A percentile compares a stretch with the other conserved stretches of the same genome.
Evolutionary conservation across 2,113 vertebrate species (phyloP).

Genomic region (Rhinolophus sinicus): DNA sequence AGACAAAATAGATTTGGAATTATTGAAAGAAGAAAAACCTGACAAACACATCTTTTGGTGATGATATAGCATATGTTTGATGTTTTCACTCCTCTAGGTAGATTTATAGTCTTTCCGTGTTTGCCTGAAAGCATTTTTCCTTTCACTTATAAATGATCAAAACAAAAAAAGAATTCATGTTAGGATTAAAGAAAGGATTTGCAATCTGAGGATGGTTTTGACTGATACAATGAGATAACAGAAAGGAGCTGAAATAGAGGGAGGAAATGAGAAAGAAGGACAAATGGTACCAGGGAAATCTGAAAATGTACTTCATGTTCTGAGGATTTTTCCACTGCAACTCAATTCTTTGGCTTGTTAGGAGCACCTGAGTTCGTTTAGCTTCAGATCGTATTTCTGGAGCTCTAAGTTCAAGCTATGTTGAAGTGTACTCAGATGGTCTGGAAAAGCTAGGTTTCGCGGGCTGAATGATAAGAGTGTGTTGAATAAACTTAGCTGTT

Average conservation of each 20-base stretch:
- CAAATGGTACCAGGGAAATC: background rate
- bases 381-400: background rate
- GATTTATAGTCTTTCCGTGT: background rate
- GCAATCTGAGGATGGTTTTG: background rate
- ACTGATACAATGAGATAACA: background rate
- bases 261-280: background rate
- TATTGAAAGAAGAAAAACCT: background rate
- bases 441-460: background rate
- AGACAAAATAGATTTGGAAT: background rate
- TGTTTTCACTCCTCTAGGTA: background rate
- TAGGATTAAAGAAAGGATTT: background rate
- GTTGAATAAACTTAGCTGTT: background rate
- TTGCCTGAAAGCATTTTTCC: constrained; percentile 22
- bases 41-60: background rate
- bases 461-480: background rate
- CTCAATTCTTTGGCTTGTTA: background rate
- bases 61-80: background rate
- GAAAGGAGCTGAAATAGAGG: background rate
- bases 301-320: background rate
- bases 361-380: background rate
- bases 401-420: background rate
- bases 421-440: background rate
- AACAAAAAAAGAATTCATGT: background rate
- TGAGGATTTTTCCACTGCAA: background rate
- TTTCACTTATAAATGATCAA: background rate